A percentile compares a stretch with the other conserved stretches of the same genome.
Evolutionary conservation across 2,113 vertebrate species (phyloP).

Genomic region (Grantiella picta): DNA sequence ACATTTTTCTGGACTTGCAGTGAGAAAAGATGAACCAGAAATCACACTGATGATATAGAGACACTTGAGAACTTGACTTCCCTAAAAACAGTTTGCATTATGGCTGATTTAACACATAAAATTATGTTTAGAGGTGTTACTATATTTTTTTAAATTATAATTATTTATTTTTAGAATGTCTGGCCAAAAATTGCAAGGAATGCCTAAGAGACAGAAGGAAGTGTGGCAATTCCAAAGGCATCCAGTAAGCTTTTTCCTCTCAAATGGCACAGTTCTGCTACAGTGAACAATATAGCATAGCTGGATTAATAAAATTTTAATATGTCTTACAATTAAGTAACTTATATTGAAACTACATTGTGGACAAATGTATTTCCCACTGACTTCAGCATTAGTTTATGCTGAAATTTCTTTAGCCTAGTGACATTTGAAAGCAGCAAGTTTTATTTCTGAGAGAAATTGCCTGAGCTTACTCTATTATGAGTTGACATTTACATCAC

Average conservation of each 20-base stretch:
- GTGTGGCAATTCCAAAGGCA: background rate
- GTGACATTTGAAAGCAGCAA: slow-evolving; percentile 51
- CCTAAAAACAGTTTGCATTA: background rate
- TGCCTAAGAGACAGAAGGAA: background rate
- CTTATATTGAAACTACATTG: background rate
- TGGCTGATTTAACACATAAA: background rate
- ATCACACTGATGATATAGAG: background rate
- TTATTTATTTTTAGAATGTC: background rate
- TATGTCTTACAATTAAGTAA: slow-evolving; percentile 12
- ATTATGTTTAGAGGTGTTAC: background rate
- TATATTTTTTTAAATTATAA: background rate
- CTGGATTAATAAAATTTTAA: slow-evolving; percentile 11
- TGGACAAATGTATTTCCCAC: slow-evolving; percentile 5
- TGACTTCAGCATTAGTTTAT: background rate
- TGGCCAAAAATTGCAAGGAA: background rate
- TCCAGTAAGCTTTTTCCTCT: background rate
- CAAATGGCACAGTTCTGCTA: background rate
- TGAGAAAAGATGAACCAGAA: background rate
- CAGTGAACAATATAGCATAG: background rate
- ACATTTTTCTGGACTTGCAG: background rate
- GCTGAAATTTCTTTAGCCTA: slow-evolving; percentile 40
- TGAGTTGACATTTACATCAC: slow-evolving; percentile 56
- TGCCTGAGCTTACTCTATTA: slow-evolving; percentile 48
- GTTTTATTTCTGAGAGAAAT: slow-evolving; percentile 55
- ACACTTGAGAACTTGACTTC: background rate